Evolutionary conservation across 1,140 invertebrate species (phyloP).

Genomic region (Papilio xuthus): DNA sequence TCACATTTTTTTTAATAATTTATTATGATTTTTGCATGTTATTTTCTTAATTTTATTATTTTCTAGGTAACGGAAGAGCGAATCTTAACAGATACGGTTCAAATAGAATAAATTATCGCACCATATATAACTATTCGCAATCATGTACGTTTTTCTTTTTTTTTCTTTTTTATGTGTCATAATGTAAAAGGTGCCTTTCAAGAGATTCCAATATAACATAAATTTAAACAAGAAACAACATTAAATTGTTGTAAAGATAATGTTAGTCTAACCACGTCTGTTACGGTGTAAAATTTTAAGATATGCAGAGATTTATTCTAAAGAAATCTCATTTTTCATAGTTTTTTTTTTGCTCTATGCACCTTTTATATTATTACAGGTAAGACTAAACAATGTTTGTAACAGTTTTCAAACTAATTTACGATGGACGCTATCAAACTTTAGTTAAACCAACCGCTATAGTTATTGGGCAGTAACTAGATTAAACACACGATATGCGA

Average conservation of each 20-base stretch:
- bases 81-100: constrained; percentile 74
- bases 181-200: neutral
- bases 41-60: constrained; percentile 59
- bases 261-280: no score
- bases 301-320: no score
- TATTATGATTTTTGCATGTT: constrained; percentile 54
- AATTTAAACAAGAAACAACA: neutral
- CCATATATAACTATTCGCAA: constrained; percentile 62
- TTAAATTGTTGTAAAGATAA: no score
- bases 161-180: constrained; percentile 17
- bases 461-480: constrained; percentile 22
- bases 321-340: neutral
- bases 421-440: constrained; percentile 18
- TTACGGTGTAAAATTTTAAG: no score
- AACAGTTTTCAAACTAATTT: constrained; percentile 21
- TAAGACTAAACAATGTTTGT: constrained; percentile 42
- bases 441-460: neutral
- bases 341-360: neutral
- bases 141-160: constrained; percentile 70
- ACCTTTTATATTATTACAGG: constrained; percentile 1
- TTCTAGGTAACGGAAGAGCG: constrained; percentile 74
- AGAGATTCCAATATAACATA: neutral
- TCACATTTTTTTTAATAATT: constrained; percentile 39
- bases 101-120: constrained; percentile 71
- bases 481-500: constrained; percentile 9